Evolutionary conservation across 2,797 vertebrate species (phyloP), one percentile per base, ranked within the genome.

Genomic region (Buphagus erythrorhynchus): DNA sequence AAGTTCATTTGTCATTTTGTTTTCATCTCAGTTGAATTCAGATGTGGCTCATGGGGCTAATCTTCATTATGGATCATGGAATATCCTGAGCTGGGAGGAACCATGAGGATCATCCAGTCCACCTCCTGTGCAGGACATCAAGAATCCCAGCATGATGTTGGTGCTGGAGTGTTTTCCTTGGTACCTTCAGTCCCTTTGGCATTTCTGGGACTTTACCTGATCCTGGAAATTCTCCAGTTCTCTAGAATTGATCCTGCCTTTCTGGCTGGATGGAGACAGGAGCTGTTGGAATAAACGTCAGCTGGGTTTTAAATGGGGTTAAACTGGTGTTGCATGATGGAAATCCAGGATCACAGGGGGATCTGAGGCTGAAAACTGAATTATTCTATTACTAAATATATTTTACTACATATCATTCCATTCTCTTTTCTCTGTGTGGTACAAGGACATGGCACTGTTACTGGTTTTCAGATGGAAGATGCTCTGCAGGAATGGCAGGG

Each of bases 381-480:
- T 55, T 59, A 48, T 18, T 59, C 0, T 45, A 10, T 88, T 42
- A 11, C 24, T 4, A 3, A 46, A 52, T 40, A 5, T 2, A 33
- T 29, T 33, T 4, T 6, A 6, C 40, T 40, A 3, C 0, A 0
- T 31, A 35, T 33, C 4, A 5, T 62, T 35, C 42, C 17, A 8
- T 52, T 5, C 15, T 54, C 29, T 49, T 59, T 52, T 42, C n/a
- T 5, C 72, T 54, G 6, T 2, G 0, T 52, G n/a, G 13, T 20
- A 9, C 16, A 6, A 42, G 61, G 29, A n/a, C 10, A 0, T 16
- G 22, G 51, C 29, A 28, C 20, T 0, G 0, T 48, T 38, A 2
- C 11, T 63, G n/a, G 6, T n/a, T 72, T 55, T 46, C 0, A 0
- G 26, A 26, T 73, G 55, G 65, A 40, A 78, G 35, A 8, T 65